These are phyloP conservation scores for Proisotoma minuta DNA, from an alignment of 2,888 invertebrate genomes.

Conservation along the genomic window DNA sequence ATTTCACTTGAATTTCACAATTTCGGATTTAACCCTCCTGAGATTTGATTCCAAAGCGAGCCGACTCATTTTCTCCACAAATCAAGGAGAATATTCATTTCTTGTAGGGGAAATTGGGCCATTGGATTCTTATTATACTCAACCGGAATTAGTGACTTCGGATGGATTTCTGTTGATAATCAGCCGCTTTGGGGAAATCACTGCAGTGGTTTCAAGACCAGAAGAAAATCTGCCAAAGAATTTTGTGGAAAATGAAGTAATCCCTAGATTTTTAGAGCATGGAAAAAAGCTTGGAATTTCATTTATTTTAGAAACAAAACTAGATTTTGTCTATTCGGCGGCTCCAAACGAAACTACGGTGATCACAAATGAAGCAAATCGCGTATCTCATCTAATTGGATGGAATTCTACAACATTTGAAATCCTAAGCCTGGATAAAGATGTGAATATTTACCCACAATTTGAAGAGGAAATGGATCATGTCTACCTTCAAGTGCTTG, in stretches of 20 bases:
- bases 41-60: neutral
- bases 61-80: slow-evolving; percentile 3
- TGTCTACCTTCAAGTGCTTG: neutral
- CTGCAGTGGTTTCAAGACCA: neutral
- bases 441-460: slow-evolving; percentile 18
- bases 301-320: slow-evolving; percentile 1
- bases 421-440: slow-evolving; percentile 2
- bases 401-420: neutral
- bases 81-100: neutral
- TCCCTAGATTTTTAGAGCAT: neutral
- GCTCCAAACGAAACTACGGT: neutral
- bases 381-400: slow-evolving; percentile 11
- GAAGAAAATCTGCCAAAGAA: neutral
- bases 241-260: neutral
- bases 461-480: neutral
- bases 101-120: neutral
- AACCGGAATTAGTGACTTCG: slow-evolving; percentile 10
- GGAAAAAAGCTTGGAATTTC: neutral
- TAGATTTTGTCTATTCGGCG: slow-evolving; percentile 6
- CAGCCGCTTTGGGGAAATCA: slow-evolving; percentile 6
- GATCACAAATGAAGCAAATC: slow-evolving; percentile 6
- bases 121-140: neutral
- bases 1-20: neutral
- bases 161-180: slow-evolving; percentile 10
- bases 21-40: neutral